Conservation (phyloP, 2,113 vertebrate species). For the Polypterus bichir region DNA sequence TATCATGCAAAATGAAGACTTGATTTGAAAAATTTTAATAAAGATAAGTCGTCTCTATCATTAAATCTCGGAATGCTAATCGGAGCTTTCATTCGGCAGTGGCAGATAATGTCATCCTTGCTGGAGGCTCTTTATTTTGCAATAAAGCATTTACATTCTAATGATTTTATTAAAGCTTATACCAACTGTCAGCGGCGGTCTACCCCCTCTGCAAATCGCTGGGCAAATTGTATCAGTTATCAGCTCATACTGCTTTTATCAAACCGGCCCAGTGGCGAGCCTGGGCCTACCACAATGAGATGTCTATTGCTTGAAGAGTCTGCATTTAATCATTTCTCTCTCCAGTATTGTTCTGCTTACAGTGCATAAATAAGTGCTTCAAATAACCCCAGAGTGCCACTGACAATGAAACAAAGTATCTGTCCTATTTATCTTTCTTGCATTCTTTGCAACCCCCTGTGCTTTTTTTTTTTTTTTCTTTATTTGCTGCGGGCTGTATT, state of each 20-base stretch:
- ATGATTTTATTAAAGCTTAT: conserved; percentile 99
- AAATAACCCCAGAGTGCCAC: conserved; percentile 86
- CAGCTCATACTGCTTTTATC: conserved; percentile 97
- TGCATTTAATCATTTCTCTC: conserved; percentile 96
- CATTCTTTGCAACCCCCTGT: conserved; percentile 58
- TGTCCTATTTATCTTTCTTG: conserved; percentile 84
- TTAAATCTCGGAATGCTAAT: conserved; percentile 99
- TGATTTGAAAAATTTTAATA: conserved; percentile 99
- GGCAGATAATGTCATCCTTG: conserved; percentile 88
- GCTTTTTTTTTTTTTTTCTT: conserved; percentile 45
- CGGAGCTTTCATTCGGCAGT: conserved; percentile 77
- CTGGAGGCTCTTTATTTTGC: conserved; percentile 97
- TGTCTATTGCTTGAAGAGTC: conserved; percentile 80
- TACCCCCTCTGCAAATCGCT: conserved; percentile 64
- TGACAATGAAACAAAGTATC: conserved; percentile 90
- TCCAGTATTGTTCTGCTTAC: conserved; percentile 95
- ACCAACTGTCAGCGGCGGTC: conserved; percentile 78
- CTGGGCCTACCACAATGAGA: conserved; percentile 83
- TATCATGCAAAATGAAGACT: conserved; percentile 99
- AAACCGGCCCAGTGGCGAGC: conserved; percentile 87
- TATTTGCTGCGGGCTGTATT: conserved; percentile 67
- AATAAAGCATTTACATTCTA: conserved; percentile 99
- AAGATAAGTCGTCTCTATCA: conserved; percentile 98
- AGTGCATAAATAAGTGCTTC: conserved; percentile 96
- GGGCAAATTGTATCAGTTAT: conserved; percentile 98